Conservation (phyloP, 2,797 vertebrate genomes). For the Danio choprae region DNA sequence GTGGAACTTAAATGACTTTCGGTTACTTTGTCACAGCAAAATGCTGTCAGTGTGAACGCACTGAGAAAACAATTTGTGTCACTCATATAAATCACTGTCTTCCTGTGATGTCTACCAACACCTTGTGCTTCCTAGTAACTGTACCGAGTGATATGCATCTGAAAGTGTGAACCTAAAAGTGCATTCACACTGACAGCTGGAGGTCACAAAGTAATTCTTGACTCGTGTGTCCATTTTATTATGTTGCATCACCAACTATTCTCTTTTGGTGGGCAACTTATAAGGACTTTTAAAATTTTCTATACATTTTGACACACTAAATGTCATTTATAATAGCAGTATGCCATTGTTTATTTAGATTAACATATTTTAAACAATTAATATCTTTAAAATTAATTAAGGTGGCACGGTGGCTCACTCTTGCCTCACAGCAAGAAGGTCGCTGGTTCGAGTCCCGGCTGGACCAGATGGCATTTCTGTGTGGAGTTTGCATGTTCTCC, state of each 20-base stretch:
- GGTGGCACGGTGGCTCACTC: no score
- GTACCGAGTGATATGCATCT: not conserved
- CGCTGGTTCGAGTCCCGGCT: no score
- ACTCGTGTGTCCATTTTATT: not conserved
- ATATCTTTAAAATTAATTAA: no score
- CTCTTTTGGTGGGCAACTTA: not conserved
- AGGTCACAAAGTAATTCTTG: not conserved
- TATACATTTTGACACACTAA: no score
- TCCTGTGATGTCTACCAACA: not conserved
- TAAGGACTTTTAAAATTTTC: no score
- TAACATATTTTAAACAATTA: no score
- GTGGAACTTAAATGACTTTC: not conserved
- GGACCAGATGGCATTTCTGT: no score
- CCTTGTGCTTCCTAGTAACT: not conserved
- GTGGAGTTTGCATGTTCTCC: no score
- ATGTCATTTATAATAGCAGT: no score
- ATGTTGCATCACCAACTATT: not conserved
- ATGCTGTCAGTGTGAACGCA: not conserved
- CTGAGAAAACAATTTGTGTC: not conserved
- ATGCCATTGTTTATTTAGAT: no score
- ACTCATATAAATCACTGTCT: not conserved
- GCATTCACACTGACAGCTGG: not conserved
- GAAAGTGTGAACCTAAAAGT: conserved; percentile 8
- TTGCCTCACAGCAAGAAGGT: no score
- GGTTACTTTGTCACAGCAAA: not conserved